A percentile compares a stretch with the other conserved stretches of the same genome.
phyloP scores from a whole-genome alignment of 2,797 vertebrate species.

The Micrastur ruficollis region DNA sequence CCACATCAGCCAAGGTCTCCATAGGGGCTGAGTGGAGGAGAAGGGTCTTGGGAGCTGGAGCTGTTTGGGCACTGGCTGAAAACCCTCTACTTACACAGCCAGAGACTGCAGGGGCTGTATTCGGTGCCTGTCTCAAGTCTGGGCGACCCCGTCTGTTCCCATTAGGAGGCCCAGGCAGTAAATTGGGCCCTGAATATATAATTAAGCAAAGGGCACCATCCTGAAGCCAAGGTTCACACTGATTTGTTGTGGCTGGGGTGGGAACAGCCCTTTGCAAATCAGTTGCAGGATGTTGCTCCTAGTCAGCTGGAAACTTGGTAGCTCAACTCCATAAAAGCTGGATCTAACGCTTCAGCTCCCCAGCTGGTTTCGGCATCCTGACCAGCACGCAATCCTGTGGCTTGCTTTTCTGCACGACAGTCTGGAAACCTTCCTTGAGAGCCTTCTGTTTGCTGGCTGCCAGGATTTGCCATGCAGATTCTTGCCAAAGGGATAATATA shows the following conservation, averaged over 20 bases:
- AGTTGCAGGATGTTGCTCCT: constrained; percentile 59
- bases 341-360: constrained; percentile 62
- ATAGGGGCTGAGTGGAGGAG: neutral
- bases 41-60: neutral
- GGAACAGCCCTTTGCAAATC: constrained; percentile 66
- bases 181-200: constrained; percentile 69
- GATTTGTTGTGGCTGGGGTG: constrained; percentile 66
- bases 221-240: constrained; percentile 65
- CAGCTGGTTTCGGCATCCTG: constrained; percentile 64
- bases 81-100: constrained; percentile 2
- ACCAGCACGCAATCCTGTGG: constrained; percentile 63
- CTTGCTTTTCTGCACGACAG: constrained; percentile 64
- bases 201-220: constrained; percentile 68
- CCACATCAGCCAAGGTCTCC: neutral
- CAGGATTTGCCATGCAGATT: constrained; percentile 71
- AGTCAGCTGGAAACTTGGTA: constrained; percentile 61
- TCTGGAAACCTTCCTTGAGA: constrained; percentile 68
- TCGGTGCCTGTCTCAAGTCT: constrained; percentile 41
- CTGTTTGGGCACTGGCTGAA: neutral
- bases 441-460: constrained; percentile 66
- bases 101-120: neutral
- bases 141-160: constrained; percentile 55
- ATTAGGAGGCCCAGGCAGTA: constrained; percentile 49
- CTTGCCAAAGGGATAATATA: constrained; percentile 69
- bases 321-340: constrained; percentile 48